Evolutionary conservation across 2,888 invertebrate species (phyloP).

Genomic region (Melolontha melolontha): DNA sequence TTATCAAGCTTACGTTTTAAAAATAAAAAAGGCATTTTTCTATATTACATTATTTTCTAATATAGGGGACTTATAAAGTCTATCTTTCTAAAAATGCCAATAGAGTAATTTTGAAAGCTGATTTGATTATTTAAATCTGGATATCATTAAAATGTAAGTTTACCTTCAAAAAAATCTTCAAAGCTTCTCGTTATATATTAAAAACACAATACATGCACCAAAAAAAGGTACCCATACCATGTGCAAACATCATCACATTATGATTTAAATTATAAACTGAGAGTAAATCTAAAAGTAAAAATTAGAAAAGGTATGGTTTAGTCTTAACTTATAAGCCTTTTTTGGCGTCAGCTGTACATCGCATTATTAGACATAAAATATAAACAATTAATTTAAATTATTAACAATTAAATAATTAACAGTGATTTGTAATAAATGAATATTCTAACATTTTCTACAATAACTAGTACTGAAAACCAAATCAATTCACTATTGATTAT

Average conservation of each 20-base stretch:
- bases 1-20: too few species aligned
- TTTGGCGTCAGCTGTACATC: slow-evolving; percentile 27
- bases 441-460: neutral
- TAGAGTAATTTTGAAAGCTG: too few species aligned
- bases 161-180: too few species aligned
- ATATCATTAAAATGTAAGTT: too few species aligned
- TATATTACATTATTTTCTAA: too few species aligned
- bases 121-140: too few species aligned
- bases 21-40: too few species aligned
- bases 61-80: too few species aligned
- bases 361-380: neutral
- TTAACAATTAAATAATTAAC: neutral
- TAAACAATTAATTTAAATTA: neutral
- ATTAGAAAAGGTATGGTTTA: neutral
- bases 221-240: slow-evolving; percentile 12
- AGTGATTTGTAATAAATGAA: neutral
- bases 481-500: neutral
- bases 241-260: neutral
- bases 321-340: slow-evolving; percentile 10
- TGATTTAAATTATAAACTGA: neutral
- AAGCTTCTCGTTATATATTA: neutral
- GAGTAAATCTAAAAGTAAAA: neutral
- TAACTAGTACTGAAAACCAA: neutral
- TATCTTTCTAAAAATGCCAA: too few species aligned
- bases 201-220: slow-evolving; percentile 3